Conservation (phyloP, 2,113 vertebrate species). For the Telmatochromis sp. region DNA sequence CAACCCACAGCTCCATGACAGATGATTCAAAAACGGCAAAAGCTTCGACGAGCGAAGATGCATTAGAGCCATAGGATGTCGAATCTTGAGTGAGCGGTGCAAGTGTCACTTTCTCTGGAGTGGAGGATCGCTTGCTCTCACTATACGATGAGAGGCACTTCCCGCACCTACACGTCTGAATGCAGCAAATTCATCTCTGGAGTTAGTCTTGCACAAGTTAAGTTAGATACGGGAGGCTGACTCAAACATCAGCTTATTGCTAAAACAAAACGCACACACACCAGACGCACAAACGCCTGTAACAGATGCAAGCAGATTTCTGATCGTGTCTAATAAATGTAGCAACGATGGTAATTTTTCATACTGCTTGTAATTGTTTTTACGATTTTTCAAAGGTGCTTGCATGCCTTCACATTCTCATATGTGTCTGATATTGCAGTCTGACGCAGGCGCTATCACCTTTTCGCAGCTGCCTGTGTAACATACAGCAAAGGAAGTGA, state of each 20-base stretch:
- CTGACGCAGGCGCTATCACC: neutral
- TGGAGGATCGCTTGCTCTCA: neutral
- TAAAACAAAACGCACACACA: neutral
- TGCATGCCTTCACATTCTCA: neutral
- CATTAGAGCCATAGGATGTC: neutral
- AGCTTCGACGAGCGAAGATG: neutral
- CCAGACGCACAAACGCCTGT: neutral
- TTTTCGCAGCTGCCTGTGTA: neutral
- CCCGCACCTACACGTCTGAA: neutral
- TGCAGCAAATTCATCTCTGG: neutral
- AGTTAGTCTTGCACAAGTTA: neutral
- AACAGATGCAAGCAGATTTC: neutral
- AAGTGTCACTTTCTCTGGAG: neutral
- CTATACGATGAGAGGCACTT: neutral
- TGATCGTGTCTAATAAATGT: neutral
- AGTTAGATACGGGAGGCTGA: neutral
- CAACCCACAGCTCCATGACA: neutral
- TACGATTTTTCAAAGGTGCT: neutral
- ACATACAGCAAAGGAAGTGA: conserved; percentile 32
- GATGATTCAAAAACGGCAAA: neutral
- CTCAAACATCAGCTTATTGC: neutral
- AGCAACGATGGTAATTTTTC: neutral
- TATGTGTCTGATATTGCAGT: conserved; percentile 10
- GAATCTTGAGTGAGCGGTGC: neutral
- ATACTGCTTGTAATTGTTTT: neutral